Conservation (phyloP, 2,113 vertebrate species). For the Corythoichthys haematopterus region DNA sequence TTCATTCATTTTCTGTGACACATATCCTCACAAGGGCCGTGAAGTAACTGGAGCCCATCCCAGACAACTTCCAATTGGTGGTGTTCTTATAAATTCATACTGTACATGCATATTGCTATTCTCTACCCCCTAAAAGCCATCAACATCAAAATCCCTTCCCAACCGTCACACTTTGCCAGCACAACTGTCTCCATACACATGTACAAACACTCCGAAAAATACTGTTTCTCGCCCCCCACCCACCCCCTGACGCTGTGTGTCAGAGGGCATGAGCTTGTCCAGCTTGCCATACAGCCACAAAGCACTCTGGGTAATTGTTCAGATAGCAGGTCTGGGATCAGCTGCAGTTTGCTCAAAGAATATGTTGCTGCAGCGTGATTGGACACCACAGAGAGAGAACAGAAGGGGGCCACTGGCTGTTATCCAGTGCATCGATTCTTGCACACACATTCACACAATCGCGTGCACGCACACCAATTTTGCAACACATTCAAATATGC, state of each 20-base stretch:
- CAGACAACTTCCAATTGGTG: background rate
- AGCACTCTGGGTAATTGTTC: constrained; percentile 73
- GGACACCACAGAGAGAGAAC: constrained; percentile 55
- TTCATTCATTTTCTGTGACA: no score
- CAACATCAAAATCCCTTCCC: constrained; percentile 18
- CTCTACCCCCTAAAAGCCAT: constrained; percentile 16
- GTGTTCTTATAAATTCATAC: background rate
- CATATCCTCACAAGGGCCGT: no score
- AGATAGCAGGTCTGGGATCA: constrained; percentile 71
- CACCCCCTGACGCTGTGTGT: constrained; percentile 49
- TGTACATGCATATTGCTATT: constrained; percentile 21
- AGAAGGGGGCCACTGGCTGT: constrained; percentile 70
- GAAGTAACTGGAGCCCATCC: no score
- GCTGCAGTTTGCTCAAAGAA: constrained; percentile 64
- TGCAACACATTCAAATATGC: constrained; percentile 41
- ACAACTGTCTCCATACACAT: constrained; percentile 10
- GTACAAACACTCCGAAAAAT: constrained; percentile 43
- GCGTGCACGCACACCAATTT: constrained; percentile 47
- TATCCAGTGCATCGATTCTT: constrained; percentile 62
- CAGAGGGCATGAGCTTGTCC: constrained; percentile 64
- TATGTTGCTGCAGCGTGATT: constrained; percentile 51
- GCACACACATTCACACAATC: constrained; percentile 26
- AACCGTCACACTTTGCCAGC: constrained; percentile 9
- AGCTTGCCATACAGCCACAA: constrained; percentile 58
- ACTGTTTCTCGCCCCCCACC: constrained; percentile 30